Evolutionary conservation across 2,888 invertebrate species (phyloP).

Genomic region (Mesochorus sp.): DNA sequence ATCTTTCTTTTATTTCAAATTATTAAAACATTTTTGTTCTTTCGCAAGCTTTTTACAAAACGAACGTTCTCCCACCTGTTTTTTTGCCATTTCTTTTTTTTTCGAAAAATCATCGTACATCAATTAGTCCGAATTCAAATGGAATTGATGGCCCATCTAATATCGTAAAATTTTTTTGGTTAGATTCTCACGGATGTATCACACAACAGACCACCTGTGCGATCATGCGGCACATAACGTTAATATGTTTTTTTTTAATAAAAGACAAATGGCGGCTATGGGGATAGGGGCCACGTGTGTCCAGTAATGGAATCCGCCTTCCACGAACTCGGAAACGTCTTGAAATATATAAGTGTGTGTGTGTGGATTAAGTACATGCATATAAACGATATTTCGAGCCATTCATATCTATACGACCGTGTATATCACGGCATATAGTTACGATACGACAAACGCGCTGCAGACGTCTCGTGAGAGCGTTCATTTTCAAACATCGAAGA

Average conservation of each 20-base stretch:
- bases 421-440: background rate
- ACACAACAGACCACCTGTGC: conserved; percentile 39
- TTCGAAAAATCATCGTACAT: too few relatives aligned
- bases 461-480: conserved; percentile 1
- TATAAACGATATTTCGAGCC: conserved; percentile 24
- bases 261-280: conserved; percentile 30
- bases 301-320: conserved; percentile 25
- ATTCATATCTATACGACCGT: conserved; percentile 8
- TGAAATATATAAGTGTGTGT: background rate
- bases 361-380: background rate
- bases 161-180: background rate
- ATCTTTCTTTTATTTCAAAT: background rate
- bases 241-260: background rate
- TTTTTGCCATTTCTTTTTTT: too few relatives aligned
- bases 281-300: conserved; percentile 27
- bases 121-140: too few relatives aligned
- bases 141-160: background rate
- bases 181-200: background rate
- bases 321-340: conserved; percentile 35
- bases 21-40: background rate
- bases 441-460: conserved; percentile 6
- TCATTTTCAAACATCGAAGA: conserved; percentile 13
- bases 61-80: too few relatives aligned
- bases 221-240: background rate
- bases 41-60: too few relatives aligned